Base-by-base conservation (phyloP, 2,888 invertebrate genomes). In the Ophion obscuratus region DNA sequence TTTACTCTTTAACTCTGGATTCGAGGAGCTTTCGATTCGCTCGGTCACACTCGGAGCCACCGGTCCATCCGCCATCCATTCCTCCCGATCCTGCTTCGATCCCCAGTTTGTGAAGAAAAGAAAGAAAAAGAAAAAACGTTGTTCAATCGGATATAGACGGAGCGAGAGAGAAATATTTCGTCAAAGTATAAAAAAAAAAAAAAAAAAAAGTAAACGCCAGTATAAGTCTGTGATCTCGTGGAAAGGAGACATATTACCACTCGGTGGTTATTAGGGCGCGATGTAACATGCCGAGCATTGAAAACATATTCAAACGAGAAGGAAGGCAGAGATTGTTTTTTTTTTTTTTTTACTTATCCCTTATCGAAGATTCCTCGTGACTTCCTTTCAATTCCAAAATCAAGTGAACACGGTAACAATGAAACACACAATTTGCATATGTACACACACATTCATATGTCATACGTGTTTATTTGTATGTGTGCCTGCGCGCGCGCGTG, bases 161-260 rank as follows among this genome's bases (percentile, higher is more conserved):
- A 68, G 40, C 67, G 61, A 76, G 57, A 47, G 61, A 75, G 40
- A 74, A 24, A 62, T 24, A 62, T 81, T 76, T 76, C 71, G 57
- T 61, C 75, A 67, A 76, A 61, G 53, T 84, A 73, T 80, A 57
- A 20, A 59, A n/a, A 36, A 70, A 74, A 53, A 31, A 64, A 76
- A 20, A 78, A 44, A 44, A 44, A 10, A 44, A 10, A 75, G n/a
- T n/a, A 64, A 81, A 86, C 83, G 88, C 86, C 87, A 88, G 87
- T 88, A 87, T 85, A 85, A 86, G 78, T 87, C 87, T 88, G 88
- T 88, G 87, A 87, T 88, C 81, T 85, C 84, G 79, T 77, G 10
- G 47, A 64, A 75, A 74, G 44, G 73, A 84, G 82, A 78, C 53
- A 57, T 57, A 70, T 74, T 64, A 70, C 73, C 44, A 68, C 67